Base-by-base conservation (phyloP, 2,888 invertebrate genomes). In the Pseudococcus viburni region DNA sequence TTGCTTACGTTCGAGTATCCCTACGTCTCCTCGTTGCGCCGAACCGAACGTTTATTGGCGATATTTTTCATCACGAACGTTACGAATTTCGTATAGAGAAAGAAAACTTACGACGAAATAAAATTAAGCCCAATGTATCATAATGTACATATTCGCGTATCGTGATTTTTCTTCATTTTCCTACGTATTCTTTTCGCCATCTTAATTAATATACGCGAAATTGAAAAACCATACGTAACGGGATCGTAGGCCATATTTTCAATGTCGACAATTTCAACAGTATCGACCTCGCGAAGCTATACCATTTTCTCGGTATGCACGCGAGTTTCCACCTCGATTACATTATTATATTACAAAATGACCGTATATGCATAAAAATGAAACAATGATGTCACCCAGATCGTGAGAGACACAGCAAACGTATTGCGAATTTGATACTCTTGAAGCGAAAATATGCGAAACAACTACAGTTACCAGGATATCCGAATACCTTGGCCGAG, bases 1-100 rank as follows among this genome's bases (percentile, higher is more conserved):
- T 83, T 83, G 80, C 80, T 83, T 83, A 83, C 80, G 80, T 83
- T 83, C 80, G 80, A 83, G 80, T 83, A 83, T 83, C 80, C 80
- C 80, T 46, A 83, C 73, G 73, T 73, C 33, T 33, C 33, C 15
- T 17, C 17, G 26, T 33, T 2, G 26, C 26, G 26, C 26, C 26
- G 26, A 33, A 42, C 42, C 42, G 42, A 73, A 73, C 33, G 33
- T 73, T 73, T 33, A 73, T 73, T 73, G 73, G 33, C 73, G 73
- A 73, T 73, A 73, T 73, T 73, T 42, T 73, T 73, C 73, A 73
- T 73, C 73, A 15, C 73, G 39, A 73, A 73, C 39, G 33, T 26
- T 68, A 15, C 73, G 73, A 73, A 73, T 15, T 33, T 0, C 11
- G 17, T 73, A 33, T 33, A 33, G 33, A 33, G 73, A 73, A 73